Percentiles rank a stretch among this genome's conserved stretches.
Evolutionary conservation across 2,797 vertebrate species (phyloP).

Genomic region (Cyprinodon diabolis): DNA sequence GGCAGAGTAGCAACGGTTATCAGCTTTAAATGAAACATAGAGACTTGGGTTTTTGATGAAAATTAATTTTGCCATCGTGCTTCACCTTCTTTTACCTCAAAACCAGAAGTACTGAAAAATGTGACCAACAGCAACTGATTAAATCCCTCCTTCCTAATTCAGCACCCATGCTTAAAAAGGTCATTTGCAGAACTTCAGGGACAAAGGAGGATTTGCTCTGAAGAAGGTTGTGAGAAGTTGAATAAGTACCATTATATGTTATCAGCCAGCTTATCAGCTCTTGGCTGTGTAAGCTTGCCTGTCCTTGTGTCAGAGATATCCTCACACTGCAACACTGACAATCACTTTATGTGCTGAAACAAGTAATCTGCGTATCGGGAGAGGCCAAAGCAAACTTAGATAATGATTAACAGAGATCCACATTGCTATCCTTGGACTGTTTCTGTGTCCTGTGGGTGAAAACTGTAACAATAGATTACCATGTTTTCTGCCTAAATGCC

Average conservation of each 20-base stretch:
- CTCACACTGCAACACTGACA: constrained; percentile 8
- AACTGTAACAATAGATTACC: constrained; percentile 46
- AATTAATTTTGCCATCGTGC: neutral
- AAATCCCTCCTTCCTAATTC: constrained; percentile 15
- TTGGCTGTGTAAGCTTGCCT: constrained; percentile 19
- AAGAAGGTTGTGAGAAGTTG: constrained; percentile 22
- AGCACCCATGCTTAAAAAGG: constrained; percentile 27
- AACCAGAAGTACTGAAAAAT: neutral
- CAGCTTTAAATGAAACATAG: neutral
- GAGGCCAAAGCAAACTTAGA: constrained; percentile 15
- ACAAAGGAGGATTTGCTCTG: constrained; percentile 17
- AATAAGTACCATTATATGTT: constrained; percentile 27
- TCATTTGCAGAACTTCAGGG: constrained; percentile 18
- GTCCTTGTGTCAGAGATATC: constrained; percentile 40
- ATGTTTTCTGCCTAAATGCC: constrained; percentile 48
- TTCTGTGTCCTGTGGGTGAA: constrained; percentile 19
- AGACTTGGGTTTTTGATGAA: neutral
- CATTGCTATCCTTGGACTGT: constrained; percentile 25
- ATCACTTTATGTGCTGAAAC: constrained; percentile 17
- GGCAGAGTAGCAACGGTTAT: neutral
- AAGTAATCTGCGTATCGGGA: constrained; percentile 11
- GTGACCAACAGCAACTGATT: neutral
- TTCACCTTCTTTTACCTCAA: neutral
- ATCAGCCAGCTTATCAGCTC: constrained; percentile 24
- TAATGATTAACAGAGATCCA: constrained; percentile 14